phyloP scores from a whole-genome alignment of 2,888 invertebrate genomes.

The Cerceris ruficornis region DNA sequence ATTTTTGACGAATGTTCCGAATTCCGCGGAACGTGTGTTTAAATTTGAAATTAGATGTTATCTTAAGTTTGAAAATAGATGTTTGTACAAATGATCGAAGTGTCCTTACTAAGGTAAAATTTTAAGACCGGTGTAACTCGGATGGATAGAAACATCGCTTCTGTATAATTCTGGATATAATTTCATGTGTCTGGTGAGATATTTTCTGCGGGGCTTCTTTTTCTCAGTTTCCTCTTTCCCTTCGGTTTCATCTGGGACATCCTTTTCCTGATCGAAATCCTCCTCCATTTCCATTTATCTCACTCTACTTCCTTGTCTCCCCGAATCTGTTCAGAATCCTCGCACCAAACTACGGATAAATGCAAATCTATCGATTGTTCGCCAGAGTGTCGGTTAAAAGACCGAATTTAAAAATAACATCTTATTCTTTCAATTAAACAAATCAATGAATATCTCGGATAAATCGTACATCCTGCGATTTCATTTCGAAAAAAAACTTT shows the following conservation, averaged over 20 bases:
- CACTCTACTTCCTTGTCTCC: neutral
- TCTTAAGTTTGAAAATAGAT: no score
- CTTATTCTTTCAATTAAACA: no score
- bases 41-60: no score
- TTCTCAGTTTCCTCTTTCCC: constrained; percentile 27
- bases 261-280: neutral
- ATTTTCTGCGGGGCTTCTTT: constrained; percentile 47
- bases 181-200: constrained; percentile 67
- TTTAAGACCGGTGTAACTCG: constrained; percentile 84
- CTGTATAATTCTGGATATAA: constrained; percentile 83
- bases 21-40: no score
- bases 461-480: no score
- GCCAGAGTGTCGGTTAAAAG: neutral
- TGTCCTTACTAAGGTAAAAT: constrained; percentile 85
- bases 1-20: no score
- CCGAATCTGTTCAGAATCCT: neutral
- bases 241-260: neutral
- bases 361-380: neutral
- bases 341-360: neutral
- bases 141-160: constrained; percentile 85
- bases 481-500: no score
- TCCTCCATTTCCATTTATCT: neutral
- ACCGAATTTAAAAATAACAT: neutral
- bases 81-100: neutral
- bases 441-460: no score